Base-by-base conservation (phyloP, 2,888 invertebrate genomes). In the Tenthredo amoena region DNA sequence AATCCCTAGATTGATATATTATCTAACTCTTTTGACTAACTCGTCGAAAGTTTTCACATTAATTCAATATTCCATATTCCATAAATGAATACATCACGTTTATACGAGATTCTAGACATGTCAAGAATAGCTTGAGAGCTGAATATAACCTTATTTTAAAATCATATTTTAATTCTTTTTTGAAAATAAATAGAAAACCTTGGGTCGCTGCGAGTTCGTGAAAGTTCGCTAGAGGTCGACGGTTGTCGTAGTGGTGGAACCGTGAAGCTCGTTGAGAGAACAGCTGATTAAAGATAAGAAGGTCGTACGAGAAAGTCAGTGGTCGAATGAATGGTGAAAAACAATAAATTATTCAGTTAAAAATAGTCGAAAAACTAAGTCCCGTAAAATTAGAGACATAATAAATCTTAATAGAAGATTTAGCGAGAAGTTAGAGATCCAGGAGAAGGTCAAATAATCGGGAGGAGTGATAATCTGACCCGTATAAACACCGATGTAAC, bases 401-500 rank as follows among this genome's bases (percentile, higher is more conserved):
- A 40, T 10, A 55, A 74, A 50, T n/a, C 18, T 4, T n/a, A 43
- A 12, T 43, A 31, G 12, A 12, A 68, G 18, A 68, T 3, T 1
- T 1, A 10, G 1, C 62, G 62, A 26, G 12, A 68, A 68, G 10
- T 62, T 26, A 21, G 21, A 55, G 9, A 10, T 62, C 9, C 0
- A 55, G 0, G 2, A 62, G 0, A 21, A 62, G 4, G 9, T 21
- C 21, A 18, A 26, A 62, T 62, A 21, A 26, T 62, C 26, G 26
- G 3, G 3, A 37, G 37, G 37, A 15, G 71, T 71, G 34, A 71
- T 26, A 62, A 62, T 62, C 62, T 26, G 26, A 62, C 10, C 10
- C 62, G 62, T 62, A 62, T 31, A 81, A 81, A 55, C 18, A 40
- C 40, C 62, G 40, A 87, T 65, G 87, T 90, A 91, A 91, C 92